Base-by-base conservation (phyloP, 2,888 invertebrate genomes). In the Rhamnusium bicolor region DNA sequence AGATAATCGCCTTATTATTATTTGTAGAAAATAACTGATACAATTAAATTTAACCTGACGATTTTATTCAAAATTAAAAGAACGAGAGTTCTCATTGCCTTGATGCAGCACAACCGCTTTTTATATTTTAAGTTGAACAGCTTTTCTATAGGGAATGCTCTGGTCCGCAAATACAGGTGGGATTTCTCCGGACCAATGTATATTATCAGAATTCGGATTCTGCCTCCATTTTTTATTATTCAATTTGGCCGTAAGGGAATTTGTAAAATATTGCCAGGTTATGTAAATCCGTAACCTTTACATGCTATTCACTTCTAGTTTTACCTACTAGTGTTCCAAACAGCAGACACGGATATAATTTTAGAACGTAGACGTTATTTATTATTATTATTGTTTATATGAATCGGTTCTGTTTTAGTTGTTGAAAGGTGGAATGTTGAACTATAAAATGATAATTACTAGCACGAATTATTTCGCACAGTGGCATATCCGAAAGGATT, bases 181-280 rank as follows among this genome's bases (percentile, higher is more conserved):
- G 10, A 51, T 16, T 51, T 12, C 51, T 16, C n/a, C n/a, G 40
- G 40, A 10, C 40, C 40, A n/a, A 18, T 18, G 51, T 51, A 51
- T 51, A 51, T 51, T 40, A 40, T n/a, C 51, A 51, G 12, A 51
- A 8, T 51, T 51, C 51, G 51, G 51, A 51, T 51, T 18, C 51
- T 10, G 51, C 19, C 51, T 18, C 51, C 51, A 19, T 8, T 51
- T 51, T 51, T 51, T 51, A 19, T 51, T 51, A 51, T 51, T 51
- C 51, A 51, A 51, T 51, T 51, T 51, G 51, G 51, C 51, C 51
- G 51, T 51, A 18, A 51, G 51, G 51, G 18, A 16, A 51, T 51
- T 10, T 2, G 51, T 51, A 18, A 51, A 51, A 19, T 51, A 51
- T 51, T 18, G 51, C 19, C 6, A 19, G 18, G 18, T 51, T 51